A percentile compares a stretch with the other conserved stretches of the same genome.
Conservation (phyloP, 2,797 vertebrate genomes). For the Gadopsis bispinosus region DNA sequence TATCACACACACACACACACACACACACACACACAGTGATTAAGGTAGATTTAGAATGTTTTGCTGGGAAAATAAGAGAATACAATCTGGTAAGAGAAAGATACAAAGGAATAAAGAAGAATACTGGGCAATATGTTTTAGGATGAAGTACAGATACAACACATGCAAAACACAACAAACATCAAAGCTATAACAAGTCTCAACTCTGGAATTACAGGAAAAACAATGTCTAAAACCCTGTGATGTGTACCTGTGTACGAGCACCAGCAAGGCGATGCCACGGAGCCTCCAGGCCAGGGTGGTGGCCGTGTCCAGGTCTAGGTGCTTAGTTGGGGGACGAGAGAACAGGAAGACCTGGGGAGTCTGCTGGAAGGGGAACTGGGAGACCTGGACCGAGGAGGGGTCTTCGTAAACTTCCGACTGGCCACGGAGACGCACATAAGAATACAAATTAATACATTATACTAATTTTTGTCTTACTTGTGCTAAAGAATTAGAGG, state of each 20-base stretch:
- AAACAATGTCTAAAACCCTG: not conserved
- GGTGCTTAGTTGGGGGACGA: constrained; percentile 84
- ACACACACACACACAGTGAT: constrained; percentile 1
- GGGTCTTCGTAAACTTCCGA: constrained; percentile 88
- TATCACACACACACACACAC: constrained; percentile 21
- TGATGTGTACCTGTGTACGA: constrained; percentile 88
- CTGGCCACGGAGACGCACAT: constrained; percentile 70
- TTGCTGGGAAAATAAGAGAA: not conserved
- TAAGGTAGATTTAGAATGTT: not conserved
- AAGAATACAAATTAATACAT: not conserved
- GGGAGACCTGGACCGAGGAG: constrained; percentile 85
- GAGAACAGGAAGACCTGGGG: constrained; percentile 93
- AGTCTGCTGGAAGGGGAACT: constrained; percentile 87
- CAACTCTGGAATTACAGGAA: not conserved
- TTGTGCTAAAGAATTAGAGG: not conserved
- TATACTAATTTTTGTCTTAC: not conserved
- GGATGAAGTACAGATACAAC: not conserved
- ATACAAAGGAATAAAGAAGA: not conserved
- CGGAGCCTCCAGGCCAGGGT: constrained; percentile 89
- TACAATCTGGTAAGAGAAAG: too few relatives aligned
- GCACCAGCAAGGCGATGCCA: constrained; percentile 89
- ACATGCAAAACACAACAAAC: too few relatives aligned
- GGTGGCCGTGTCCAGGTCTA: constrained; percentile 87
- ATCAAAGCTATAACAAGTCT: not conserved
- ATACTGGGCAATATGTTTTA: not conserved